phyloP scores from a whole-genome alignment of 1,140 invertebrate species.

The Drosophila arizonae region DNA sequence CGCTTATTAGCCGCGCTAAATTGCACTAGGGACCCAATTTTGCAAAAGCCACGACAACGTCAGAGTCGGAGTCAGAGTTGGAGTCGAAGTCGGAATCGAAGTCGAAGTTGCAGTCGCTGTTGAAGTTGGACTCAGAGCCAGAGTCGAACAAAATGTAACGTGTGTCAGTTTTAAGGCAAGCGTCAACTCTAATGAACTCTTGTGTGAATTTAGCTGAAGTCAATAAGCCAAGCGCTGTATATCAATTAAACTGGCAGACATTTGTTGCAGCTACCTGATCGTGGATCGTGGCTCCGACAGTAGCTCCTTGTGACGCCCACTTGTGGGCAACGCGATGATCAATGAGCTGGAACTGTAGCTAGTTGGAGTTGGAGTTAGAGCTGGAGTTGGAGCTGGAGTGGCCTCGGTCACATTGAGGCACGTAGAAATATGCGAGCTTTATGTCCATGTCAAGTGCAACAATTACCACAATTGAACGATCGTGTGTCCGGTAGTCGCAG shows the following conservation, averaged over 20 bases:
- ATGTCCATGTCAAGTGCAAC: constrained; percentile 58
- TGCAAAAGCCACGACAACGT: constrained; percentile 43
- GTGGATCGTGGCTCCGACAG: constrained; percentile 32
- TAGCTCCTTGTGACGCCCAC: constrained; percentile 50
- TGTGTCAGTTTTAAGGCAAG: constrained; percentile 82
- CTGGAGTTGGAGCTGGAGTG: constrained; percentile 9
- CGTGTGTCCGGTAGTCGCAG: constrained; percentile 34
- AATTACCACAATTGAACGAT: constrained; percentile 62
- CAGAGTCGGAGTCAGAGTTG: constrained; percentile 42
- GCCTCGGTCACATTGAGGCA: constrained; percentile 50
- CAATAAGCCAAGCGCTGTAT: constrained; percentile 67
- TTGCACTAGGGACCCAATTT: constrained; percentile 81
- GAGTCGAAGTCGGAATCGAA: constrained; percentile 25
- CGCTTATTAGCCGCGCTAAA: constrained; percentile 80
- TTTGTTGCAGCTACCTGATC: constrained; percentile 43
- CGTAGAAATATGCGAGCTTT: constrained; percentile 53
- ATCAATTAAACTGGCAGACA: constrained; percentile 79
- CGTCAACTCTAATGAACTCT: constrained; percentile 83
- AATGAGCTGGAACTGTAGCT: constrained; percentile 32
- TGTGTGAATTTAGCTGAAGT: constrained; percentile 79
- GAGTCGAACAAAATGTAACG: constrained; percentile 73
- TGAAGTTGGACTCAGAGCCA: constrained; percentile 22
- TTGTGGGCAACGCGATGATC: constrained; percentile 55
- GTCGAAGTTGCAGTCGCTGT: constrained; percentile 42
- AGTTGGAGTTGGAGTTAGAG: constrained; percentile 1